A percentile compares a stretch with the other conserved stretches of the same genome.
Evolutionary conservation across 1,140 invertebrate species (phyloP).

Genomic region (Drosophila gunungcola): DNA sequence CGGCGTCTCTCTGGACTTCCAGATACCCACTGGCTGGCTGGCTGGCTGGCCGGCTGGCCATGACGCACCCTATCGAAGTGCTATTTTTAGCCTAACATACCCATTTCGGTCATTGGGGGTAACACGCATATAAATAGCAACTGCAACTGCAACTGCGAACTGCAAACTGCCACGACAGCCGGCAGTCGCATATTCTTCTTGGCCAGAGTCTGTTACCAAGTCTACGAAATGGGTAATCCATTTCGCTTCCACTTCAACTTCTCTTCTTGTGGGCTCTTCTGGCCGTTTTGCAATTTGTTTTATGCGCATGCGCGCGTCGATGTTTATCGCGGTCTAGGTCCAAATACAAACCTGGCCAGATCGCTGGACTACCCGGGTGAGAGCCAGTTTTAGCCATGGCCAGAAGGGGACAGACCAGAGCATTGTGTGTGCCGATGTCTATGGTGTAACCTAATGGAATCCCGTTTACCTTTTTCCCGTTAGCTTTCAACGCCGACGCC

Average conservation of each 20-base stretch:
- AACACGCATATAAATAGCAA: constrained; percentile 69
- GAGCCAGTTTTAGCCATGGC: constrained; percentile 53
- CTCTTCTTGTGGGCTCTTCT: constrained; percentile 5
- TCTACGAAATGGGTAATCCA: constrained; percentile 79
- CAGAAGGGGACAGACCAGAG: constrained; percentile 16
- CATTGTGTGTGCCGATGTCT: constrained; percentile 46
- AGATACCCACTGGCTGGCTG: constrained; percentile 11
- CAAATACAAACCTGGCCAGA: constrained; percentile 39
- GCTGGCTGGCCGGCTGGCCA: no score
- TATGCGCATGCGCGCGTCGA: constrained; percentile 72
- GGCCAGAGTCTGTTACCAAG: constrained; percentile 8
- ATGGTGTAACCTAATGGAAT: constrained; percentile 82
- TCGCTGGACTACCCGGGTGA: background rate
- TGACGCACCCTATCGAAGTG: constrained; percentile 4
- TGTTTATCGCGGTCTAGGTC: constrained; percentile 60
- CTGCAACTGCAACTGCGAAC: constrained; percentile 9
- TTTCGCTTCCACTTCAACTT: constrained; percentile 42
- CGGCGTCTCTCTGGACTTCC: constrained; percentile 11
- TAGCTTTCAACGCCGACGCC: constrained; percentile 80
- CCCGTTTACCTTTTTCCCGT: constrained; percentile 84
- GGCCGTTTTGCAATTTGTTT: constrained; percentile 77
- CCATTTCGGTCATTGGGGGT: constrained; percentile 36
- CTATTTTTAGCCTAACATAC: constrained; percentile 49
- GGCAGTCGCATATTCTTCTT: background rate
- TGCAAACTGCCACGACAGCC: no score